phyloP scores from a whole-genome alignment of 1,140 invertebrate genomes.

The Calycopis cecrops region DNA sequence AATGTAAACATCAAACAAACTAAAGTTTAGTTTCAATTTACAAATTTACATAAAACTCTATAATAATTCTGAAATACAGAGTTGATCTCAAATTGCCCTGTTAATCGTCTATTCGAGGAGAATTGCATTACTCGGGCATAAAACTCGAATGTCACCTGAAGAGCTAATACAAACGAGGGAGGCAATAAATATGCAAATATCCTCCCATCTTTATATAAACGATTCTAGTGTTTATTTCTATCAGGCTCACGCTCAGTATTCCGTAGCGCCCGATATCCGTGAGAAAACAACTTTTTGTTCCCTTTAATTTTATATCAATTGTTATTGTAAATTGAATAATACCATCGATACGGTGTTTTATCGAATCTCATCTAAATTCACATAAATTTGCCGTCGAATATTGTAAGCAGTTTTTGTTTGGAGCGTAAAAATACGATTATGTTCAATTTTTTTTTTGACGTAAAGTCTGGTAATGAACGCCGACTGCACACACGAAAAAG shows the following conservation, averaged over 20 bases:
- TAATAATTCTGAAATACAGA: conserved; percentile 25
- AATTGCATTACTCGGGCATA: conserved; percentile 31
- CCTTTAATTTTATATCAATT: conserved; percentile 19
- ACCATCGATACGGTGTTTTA: conserved; percentile 8
- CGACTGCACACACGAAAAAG: too few species aligned
- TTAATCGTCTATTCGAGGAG: conserved; percentile 33
- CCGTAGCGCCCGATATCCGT: background rate
- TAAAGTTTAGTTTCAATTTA: conserved; percentile 20
- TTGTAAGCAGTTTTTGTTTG: conserved; percentile 4
- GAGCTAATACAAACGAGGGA: conserved; percentile 38
- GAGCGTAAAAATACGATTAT: too few species aligned
- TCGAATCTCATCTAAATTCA: conserved; percentile 15
- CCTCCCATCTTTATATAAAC: conserved; percentile 20
- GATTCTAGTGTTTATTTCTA: conserved; percentile 29
- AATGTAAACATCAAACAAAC: too few species aligned
- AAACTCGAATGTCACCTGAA: conserved; percentile 35
- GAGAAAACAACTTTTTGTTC: conserved; percentile 9
- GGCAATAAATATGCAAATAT: conserved; percentile 42
- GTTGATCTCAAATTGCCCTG: conserved; percentile 33
- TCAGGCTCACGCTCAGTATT: conserved; percentile 6
- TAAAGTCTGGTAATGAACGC: too few species aligned
- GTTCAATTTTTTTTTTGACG: too few species aligned
- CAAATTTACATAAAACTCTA: conserved; percentile 27
- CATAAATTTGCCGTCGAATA: conserved; percentile 4
- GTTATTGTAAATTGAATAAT: conserved; percentile 18